Evolutionary conservation across 2,888 invertebrate genomes (phyloP), one percentile per base, ranked within the genome.

Genomic region (Aleiodes leptofemur): DNA sequence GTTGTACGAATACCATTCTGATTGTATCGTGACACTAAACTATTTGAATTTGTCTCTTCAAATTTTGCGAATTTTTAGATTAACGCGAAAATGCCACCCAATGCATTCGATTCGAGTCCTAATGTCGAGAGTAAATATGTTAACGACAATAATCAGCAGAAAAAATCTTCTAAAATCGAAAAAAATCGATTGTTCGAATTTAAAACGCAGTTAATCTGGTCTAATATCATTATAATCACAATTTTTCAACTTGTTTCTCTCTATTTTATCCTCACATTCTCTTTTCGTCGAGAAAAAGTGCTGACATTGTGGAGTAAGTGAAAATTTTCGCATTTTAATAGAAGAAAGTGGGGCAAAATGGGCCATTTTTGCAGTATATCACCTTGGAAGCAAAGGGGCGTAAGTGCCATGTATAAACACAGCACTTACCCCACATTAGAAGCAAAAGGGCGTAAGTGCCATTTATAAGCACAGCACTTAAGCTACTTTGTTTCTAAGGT

Each of bases 191-290:
- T 68, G 75, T 82, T 84, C 74, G 72, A 92, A 4, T 93, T 93
- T 76, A 83, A 91, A 56, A 92, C 93, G 0, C 91, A 92, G 0
- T 88, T 94, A 6, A 91, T 92, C 81, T 94, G 94, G 94, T 86
- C 85, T 31, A 93, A 93, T 82, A 89, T 92, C n/a, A 89, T 93
- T 59, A 83, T 88, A 43, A 92, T 94, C 56, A 84, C 87, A 5
- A 9, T 90, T 4, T 85, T 92, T 57, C 93, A 93, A 79, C 8
- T 92, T 0, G 77, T 90, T 0, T 87, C 89, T 3, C 0, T 91
- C 0, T 81, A 90, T 72, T 90, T 88, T 76, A 77, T 91, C 0
- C 0, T 90, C 0, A 83, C 86, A 11, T 90, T 82, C 84, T 85
- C 88, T 61, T 76, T 81, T 14, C 50, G 82, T 55, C 72, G 90